Base-by-base conservation (phyloP, 2,113 vertebrate species). In the Prunella fulvescens region DNA sequence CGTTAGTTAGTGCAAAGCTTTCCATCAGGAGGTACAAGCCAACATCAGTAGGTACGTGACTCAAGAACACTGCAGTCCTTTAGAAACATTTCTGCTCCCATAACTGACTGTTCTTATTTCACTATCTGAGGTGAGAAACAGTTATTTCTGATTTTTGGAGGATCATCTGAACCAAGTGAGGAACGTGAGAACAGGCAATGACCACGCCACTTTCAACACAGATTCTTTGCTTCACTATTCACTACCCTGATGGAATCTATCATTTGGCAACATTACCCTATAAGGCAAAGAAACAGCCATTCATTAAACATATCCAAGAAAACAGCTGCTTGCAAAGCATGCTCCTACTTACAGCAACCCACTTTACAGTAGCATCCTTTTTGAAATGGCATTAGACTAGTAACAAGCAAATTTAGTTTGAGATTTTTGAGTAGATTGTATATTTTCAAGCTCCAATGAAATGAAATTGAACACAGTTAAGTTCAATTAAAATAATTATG, bases 231-330 rank as follows among this genome's bases (percentile, higher is more conserved):
- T 92, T 93, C 37, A 7, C 88, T 92, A 67, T 86, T 92, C 69
- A 54, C 72, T 71, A 78, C 86, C 51, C 72, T 72, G 90, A 91
- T 1, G 7, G 73, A 92, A 91, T 84, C 80, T 92, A 86, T 65
- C 35, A 45, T 88, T 95, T 88, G 86, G 84, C 69, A 93, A 74
- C 92, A 67, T 88, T 78, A 88, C 93, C 93, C 79, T 96, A 58
- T 81, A 74, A 93, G 92, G 92, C 82, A 96, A 92, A 35, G 26
- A 78, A 83, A 53, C 19, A 37, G 53, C 31, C 53, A 57, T 93
- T 90, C 88, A 83, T 70, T 92, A 71, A 86, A 92, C 0, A 3
- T 76, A 61, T 53, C 86, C 71, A 88, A 66, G 82, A 90, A 86
- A 97, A 64, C 64, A 74, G 44, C 72, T 83, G 88, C 70, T 83